phyloP scores from a whole-genome alignment of 2,797 vertebrate genomes.

The Myioborus melanocephalus region DNA sequence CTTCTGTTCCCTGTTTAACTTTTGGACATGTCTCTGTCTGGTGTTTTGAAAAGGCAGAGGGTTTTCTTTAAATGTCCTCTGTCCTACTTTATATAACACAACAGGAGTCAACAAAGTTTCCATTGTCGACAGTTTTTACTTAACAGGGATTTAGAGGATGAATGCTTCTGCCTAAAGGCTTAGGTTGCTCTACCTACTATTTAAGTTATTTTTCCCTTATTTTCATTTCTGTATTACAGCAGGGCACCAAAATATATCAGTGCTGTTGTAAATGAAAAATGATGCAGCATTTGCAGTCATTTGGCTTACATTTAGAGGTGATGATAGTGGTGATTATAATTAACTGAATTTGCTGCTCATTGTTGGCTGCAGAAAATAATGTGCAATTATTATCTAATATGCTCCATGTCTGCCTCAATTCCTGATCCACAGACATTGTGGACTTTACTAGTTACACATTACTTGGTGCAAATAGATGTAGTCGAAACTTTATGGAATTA shows the following conservation, averaged over 20 bases:
- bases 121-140: not conserved
- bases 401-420: not conserved
- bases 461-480: not conserved
- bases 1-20: not conserved
- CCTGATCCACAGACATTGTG: not conserved
- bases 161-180: not conserved
- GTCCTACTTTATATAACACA: not conserved
- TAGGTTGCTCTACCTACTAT: not conserved
- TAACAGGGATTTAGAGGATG: not conserved
- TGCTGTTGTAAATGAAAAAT: not conserved
- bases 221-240: not conserved
- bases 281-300: not conserved
- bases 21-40: not conserved
- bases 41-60: not conserved
- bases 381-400: not conserved
- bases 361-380: not conserved
- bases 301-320: not conserved
- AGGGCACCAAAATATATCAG: not conserved
- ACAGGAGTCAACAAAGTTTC: not conserved
- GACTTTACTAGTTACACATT: not conserved
- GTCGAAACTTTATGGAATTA: not conserved
- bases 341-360: not conserved
- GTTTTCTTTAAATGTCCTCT: not conserved
- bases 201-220: not conserved
- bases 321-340: not conserved